Conservation (phyloP, 1,140 invertebrate species). For the Diabrotica undecimpunctata region DNA sequence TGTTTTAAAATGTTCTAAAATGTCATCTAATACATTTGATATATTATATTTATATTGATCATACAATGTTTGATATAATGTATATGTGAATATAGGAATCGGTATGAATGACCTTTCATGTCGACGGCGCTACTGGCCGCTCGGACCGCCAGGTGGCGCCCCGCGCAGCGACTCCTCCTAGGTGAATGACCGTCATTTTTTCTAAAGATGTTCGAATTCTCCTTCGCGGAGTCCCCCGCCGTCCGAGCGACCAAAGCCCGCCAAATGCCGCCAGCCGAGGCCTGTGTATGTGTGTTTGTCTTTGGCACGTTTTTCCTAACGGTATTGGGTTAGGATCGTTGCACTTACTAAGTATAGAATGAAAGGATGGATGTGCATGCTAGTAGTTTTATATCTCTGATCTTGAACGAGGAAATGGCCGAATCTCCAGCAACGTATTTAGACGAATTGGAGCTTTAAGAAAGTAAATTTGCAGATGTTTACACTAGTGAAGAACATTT, state of each 20-base stretch:
- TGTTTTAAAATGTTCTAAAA: too few species aligned
- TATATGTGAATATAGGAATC: too few species aligned
- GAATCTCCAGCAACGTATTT: too few species aligned
- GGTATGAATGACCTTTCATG: too few species aligned
- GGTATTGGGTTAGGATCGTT: slow-evolving; percentile 20
- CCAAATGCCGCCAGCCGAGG: too few species aligned
- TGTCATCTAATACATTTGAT: too few species aligned
- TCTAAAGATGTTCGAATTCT: slow-evolving; percentile 12
- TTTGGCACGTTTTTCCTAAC: slow-evolving; percentile 14
- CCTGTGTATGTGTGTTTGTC: not conserved
- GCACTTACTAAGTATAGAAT: slow-evolving; percentile 19
- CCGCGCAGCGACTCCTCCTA: slow-evolving; percentile 4
- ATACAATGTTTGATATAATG: too few species aligned
- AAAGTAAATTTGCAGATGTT: too few species aligned
- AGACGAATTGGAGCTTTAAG: too few species aligned
- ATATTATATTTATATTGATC: too few species aligned
- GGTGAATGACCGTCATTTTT: slow-evolving; percentile 21
- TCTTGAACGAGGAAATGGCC: slow-evolving; percentile 13
- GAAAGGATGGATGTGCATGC: not conserved
- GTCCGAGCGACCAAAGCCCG: not conserved
- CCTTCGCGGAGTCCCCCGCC: not conserved
- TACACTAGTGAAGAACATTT: too few species aligned
- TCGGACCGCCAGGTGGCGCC: slow-evolving; percentile 16
- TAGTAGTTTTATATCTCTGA: slow-evolving; percentile 5
- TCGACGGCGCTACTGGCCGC: not conserved